Conservation (phyloP, 2,113 vertebrate genomes). For the Redunca redunca region DNA sequence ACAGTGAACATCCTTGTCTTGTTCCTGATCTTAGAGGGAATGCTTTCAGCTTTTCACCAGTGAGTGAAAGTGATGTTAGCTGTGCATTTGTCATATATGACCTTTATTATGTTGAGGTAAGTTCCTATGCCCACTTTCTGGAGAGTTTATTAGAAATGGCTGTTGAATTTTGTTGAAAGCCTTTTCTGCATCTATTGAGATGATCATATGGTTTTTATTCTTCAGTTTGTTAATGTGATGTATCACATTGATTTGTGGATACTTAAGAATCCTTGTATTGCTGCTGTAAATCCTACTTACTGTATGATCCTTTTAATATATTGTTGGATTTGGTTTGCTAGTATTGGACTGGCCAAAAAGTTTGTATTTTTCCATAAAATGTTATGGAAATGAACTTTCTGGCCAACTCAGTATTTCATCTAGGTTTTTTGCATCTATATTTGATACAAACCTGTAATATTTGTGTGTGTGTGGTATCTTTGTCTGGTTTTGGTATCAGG, state of each 20-base stretch:
- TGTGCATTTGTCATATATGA: background rate
- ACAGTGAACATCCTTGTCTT: background rate
- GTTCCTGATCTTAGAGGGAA: background rate
- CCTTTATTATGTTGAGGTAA: background rate
- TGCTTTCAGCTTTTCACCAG: background rate
- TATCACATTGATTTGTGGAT: background rate
- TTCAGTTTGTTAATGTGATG: background rate
- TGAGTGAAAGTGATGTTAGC: background rate
- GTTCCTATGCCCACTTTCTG: background rate
- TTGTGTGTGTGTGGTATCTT: background rate
- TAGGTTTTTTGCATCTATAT: background rate
- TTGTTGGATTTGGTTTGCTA: background rate
- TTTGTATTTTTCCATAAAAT: background rate
- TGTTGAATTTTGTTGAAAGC: background rate
- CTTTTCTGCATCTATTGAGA: background rate
- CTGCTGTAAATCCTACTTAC: background rate
- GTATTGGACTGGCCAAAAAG: background rate
- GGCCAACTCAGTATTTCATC: background rate
- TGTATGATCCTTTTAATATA: background rate
- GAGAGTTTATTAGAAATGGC: background rate
- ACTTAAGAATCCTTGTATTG: background rate
- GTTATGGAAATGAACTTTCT: background rate
- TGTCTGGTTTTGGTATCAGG: background rate
- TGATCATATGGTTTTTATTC: background rate
- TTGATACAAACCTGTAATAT: background rate